These are phyloP conservation scores for Vesta saturnalis DNA, from an alignment of 2,888 invertebrate genomes.

Conservation along the genomic window DNA sequence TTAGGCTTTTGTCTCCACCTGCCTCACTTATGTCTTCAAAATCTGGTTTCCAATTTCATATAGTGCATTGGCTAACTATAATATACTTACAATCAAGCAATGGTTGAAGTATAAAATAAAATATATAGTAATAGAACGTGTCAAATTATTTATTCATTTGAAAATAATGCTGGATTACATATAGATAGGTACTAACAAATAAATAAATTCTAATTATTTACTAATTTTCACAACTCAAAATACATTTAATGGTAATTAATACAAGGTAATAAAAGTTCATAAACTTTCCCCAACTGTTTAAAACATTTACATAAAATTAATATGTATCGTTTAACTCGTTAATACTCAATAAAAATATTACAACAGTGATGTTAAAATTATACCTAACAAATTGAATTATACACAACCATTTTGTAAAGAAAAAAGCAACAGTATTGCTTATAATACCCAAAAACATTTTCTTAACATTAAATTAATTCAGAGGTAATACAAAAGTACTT, in stretches of 20 bases:
- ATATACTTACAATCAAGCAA: too few relatives aligned
- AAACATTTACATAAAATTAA: conserved; percentile 37
- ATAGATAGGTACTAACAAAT: not conserved
- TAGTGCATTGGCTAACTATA: too few relatives aligned
- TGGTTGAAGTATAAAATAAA: too few relatives aligned
- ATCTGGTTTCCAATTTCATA: too few relatives aligned
- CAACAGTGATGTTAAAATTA: conserved; percentile 22
- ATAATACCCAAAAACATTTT: not conserved
- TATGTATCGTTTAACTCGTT: conserved; percentile 31
- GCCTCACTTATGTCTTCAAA: too few relatives aligned
- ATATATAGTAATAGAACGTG: too few relatives aligned
- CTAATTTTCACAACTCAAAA: conserved; percentile 22
- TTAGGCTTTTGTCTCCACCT: too few relatives aligned
- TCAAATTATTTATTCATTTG: too few relatives aligned
- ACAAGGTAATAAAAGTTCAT: conserved; percentile 25
- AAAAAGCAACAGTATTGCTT: conserved; percentile 13
- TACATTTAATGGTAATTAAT: conserved; percentile 20
- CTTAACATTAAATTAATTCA: conserved; percentile 10
- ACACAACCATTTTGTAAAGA: conserved; percentile 32
- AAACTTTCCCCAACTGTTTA: conserved; percentile 29
- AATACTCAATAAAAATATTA: conserved; percentile 25
- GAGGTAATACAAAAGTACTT: not conserved
- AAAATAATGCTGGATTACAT: too few relatives aligned
- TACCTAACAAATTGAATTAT: conserved; percentile 24
- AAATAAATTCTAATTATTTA: not conserved